These are phyloP conservation scores for Hololepta plana DNA, from an alignment of 2,888 invertebrate species.

Conservation along the genomic window DNA sequence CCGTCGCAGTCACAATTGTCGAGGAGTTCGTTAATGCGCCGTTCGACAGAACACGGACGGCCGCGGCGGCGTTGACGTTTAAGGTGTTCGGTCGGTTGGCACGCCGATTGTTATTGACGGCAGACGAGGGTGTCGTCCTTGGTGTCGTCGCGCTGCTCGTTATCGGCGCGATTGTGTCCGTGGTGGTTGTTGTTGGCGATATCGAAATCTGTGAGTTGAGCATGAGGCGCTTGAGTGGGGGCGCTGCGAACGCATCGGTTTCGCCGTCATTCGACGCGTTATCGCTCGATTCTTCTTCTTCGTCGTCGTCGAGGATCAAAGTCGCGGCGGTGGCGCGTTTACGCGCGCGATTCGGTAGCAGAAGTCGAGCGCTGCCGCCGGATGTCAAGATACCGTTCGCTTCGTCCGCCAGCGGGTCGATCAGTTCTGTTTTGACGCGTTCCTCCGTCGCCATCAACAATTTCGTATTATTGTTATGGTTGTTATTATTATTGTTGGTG, in stretches of 20 bases:
- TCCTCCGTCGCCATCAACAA: conserved; percentile 29
- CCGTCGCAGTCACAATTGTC: too few relatives aligned
- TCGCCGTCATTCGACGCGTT: background rate
- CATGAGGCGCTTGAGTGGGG: background rate
- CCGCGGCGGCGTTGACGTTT: conserved; percentile 38
- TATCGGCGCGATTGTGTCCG: conserved; percentile 16
- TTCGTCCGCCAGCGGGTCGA: conserved; percentile 24
- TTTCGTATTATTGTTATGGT: too few relatives aligned
- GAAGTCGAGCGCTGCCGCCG: too few relatives aligned
- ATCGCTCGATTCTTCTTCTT: conserved; percentile 12
- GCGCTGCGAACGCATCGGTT: background rate
- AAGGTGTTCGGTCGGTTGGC: conserved; percentile 56
- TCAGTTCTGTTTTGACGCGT: conserved; percentile 37
- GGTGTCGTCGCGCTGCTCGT: conserved; percentile 24
- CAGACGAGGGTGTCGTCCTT: conserved; percentile 35
- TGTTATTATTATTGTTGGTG: background rate
- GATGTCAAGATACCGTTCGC: too few relatives aligned
- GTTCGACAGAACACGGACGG: too few relatives aligned
- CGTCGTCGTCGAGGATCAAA: conserved; percentile 6
- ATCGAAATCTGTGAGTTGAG: background rate
- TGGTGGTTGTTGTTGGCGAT: conserved; percentile 7
- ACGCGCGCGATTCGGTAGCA: too few relatives aligned
- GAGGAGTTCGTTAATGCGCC: too few relatives aligned
- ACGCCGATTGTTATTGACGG: too few relatives aligned
- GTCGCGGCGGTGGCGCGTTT: conserved; percentile 7